Percentiles rank a stretch among this genome's conserved stretches.
Evolutionary conservation across 2,888 invertebrate species (phyloP).

Genomic region (Polydesmus complanatus): DNA sequence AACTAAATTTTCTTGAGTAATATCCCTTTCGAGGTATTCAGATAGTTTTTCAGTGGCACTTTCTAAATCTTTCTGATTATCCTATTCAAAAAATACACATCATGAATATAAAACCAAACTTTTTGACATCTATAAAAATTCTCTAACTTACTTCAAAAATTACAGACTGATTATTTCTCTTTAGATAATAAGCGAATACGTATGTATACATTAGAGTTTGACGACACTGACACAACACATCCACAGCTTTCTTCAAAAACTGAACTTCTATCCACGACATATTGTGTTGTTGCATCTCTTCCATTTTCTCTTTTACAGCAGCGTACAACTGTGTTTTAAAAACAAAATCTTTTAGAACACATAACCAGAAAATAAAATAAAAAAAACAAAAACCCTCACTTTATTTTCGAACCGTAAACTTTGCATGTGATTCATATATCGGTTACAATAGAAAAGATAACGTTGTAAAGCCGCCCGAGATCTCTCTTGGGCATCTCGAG

Average conservation of each 20-base stretch:
- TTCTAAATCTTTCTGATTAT: conserved; percentile 95
- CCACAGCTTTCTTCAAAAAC: conserved; percentile 93
- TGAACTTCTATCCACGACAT: conserved; percentile 99
- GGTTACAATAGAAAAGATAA: conserved; percentile 95
- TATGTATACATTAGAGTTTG: conserved; percentile 99
- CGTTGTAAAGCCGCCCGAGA: conserved; percentile 87
- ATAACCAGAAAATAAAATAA: too few species aligned
- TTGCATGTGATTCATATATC: conserved; percentile 99
- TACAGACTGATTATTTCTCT: conserved; percentile 95
- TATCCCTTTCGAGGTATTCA: conserved; percentile 94
- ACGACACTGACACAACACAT: conserved; percentile 89
- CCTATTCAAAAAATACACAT: conserved; percentile 35
- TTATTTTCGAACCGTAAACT: conserved; percentile 95
- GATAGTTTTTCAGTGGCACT: conserved; percentile 93
- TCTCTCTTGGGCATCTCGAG: conserved; percentile 87
- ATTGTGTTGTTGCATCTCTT: conserved; percentile 98
- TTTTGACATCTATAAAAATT: not conserved
- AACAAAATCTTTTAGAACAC: too few species aligned
- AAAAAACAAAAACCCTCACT: conserved; percentile 25
- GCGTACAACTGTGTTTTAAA: conserved; percentile 53
- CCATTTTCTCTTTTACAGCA: conserved; percentile 94
- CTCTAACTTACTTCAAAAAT: conserved; percentile 66
- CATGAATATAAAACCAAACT: not conserved
- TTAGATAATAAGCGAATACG: conserved; percentile 96
- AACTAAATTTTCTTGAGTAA: conserved; percentile 89